Conservation (phyloP, 2,797 vertebrate species). For the Squalus acanthias region DNA sequence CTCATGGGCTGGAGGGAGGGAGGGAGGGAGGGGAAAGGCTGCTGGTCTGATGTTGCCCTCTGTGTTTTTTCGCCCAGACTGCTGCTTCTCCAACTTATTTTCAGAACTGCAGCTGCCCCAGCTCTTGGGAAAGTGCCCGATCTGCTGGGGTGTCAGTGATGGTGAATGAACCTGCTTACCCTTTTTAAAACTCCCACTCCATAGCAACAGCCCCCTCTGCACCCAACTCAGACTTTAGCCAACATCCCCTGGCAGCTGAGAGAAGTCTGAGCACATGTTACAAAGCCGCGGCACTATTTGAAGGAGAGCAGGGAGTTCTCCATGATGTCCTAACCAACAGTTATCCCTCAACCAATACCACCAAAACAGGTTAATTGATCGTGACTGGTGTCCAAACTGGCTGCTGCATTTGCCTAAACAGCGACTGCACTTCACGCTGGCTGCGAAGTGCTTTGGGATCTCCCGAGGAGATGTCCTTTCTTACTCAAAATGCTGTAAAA, state of each 20-base stretch:
- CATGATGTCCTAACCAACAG: not conserved
- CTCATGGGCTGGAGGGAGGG: too few species aligned
- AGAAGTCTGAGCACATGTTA: not conserved
- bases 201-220: not conserved
- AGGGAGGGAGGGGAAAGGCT: too few species aligned
- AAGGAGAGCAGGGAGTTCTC: not conserved
- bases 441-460: not conserved
- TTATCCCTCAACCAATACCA: not conserved
- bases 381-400: not conserved
- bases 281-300: not conserved
- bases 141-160: not conserved
- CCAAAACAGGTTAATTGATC: not conserved
- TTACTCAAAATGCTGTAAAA: not conserved
- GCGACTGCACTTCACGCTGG: not conserved
- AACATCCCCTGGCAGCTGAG: not conserved
- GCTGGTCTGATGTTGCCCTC: too few species aligned
- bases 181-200: not conserved
- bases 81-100: too few species aligned
- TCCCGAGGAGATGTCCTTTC: not conserved
- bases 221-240: not conserved
- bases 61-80: too few species aligned
- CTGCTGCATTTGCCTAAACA: not conserved
- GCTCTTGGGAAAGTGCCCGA: too few species aligned
- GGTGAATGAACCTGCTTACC: not conserved
- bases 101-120: too few species aligned